A percentile compares a stretch with the other conserved stretches of the same genome.
Evolutionary conservation across 2,888 invertebrate genomes (phyloP).

Genomic region (Nowickia ferox): DNA sequence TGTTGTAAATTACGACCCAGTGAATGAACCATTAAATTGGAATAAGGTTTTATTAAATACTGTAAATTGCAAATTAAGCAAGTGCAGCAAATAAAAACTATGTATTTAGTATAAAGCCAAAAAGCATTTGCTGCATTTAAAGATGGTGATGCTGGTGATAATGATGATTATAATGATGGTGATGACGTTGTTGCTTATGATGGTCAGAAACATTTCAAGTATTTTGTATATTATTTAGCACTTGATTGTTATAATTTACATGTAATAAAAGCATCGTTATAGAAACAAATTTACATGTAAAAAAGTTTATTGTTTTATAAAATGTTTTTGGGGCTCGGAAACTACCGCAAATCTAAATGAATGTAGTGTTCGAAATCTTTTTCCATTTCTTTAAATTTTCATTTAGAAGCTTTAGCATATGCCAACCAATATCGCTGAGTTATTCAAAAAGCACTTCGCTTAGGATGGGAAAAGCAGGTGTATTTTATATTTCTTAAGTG

Average conservation of each 20-base stretch:
- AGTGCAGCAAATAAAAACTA: conserved; percentile 5
- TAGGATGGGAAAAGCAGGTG: too few relatives aligned
- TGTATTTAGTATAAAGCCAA: conserved; percentile 10
- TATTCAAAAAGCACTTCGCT: too few relatives aligned
- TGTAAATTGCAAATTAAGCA: conserved; percentile 47
- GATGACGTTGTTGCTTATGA: conserved; percentile 1
- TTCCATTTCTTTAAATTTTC: too few relatives aligned
- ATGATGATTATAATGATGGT: conserved; percentile 25
- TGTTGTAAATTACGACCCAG: conserved; percentile 14
- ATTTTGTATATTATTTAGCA: conserved; percentile 52
- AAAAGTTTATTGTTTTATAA: conserved; percentile 14
- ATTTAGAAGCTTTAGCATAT: too few relatives aligned
- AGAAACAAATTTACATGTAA: conserved; percentile 1
- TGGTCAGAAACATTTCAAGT: conserved; percentile 27
- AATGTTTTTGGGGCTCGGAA: conserved; percentile 12
- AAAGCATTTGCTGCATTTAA: conserved; percentile 3
- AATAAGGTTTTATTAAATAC: conserved; percentile 45
- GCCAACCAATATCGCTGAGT: too few relatives aligned
- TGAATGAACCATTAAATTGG: conserved; percentile 40
- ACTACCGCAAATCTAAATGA: not conserved
- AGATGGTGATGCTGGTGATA: not conserved
- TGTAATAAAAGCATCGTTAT: conserved; percentile 24
- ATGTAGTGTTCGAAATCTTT: not conserved
- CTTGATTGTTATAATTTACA: conserved; percentile 64
- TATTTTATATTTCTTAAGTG: too few relatives aligned